Conservation (phyloP, 2,113 vertebrate species). For the Urocynchramus pylzowi region DNA sequence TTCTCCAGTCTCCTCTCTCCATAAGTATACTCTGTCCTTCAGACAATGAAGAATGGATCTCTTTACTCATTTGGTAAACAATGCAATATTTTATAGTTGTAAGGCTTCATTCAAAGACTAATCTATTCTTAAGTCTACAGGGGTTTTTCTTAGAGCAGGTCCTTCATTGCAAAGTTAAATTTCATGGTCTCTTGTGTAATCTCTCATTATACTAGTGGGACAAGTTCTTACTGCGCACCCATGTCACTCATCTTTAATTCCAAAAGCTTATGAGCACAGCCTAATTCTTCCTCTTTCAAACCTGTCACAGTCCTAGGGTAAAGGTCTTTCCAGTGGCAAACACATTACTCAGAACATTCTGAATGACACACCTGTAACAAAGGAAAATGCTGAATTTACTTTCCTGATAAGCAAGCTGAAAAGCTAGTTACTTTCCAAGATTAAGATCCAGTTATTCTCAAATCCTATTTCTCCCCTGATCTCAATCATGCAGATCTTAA, state of each 20-base stretch:
- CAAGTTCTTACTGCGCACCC: neutral
- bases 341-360: neutral
- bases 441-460: slow-evolving; percentile 1
- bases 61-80: neutral
- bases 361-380: slow-evolving; percentile 15
- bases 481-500: neutral
- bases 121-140: neutral
- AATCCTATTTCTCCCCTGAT: neutral
- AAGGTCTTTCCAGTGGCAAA: slow-evolving; percentile 29
- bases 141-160: neutral
- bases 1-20: neutral
- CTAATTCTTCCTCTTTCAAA: neutral
- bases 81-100: neutral
- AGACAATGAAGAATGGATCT: neutral
- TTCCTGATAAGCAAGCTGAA: slow-evolving; percentile 21
- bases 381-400: slow-evolving; percentile 7
- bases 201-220: neutral
- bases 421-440: neutral
- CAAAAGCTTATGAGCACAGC: neutral
- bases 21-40: neutral
- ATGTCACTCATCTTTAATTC: neutral
- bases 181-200: neutral
- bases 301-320: neutral
- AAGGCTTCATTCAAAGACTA: neutral
- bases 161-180: neutral